Evolutionary conservation across 2,113 vertebrate species (phyloP).

Genomic region (Mystacornis crossleyi): DNA sequence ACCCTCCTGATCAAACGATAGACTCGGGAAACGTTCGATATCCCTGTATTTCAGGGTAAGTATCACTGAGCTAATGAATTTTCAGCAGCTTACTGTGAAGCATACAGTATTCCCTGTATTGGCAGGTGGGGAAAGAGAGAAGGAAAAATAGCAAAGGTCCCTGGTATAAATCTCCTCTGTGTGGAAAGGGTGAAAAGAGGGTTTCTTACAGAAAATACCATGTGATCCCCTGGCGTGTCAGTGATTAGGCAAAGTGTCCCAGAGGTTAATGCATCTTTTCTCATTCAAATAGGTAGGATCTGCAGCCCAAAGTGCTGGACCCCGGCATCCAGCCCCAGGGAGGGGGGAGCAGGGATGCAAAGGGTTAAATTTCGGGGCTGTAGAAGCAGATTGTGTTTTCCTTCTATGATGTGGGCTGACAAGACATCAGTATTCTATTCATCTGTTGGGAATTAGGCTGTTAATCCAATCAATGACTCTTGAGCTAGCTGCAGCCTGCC

Average conservation of each 20-base stretch:
- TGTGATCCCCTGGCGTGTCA: not conserved
- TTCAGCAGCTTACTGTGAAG: not conserved
- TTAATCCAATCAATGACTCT: constrained; percentile 97
- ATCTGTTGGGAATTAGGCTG: constrained; percentile 96
- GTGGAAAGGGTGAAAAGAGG: not conserved
- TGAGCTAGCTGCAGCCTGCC: constrained; percentile 89
- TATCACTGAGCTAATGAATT: not conserved
- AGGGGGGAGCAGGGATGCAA: not conserved
- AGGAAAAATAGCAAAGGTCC: not conserved
- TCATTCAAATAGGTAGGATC: not conserved
- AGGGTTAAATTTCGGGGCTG: constrained; percentile 79
- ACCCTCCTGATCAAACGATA: not conserved
- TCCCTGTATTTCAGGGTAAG: not conserved
- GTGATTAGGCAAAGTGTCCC: not conserved
- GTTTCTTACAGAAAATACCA: not conserved
- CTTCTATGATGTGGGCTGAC: constrained; percentile 84
- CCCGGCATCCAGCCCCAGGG: not conserved
- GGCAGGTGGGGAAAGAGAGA: not conserved
- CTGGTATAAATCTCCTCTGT: not conserved
- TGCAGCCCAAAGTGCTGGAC: not conserved
- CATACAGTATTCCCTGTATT: not conserved
- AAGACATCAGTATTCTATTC: constrained; percentile 94
- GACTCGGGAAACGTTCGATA: not conserved
- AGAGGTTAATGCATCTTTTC: not conserved
- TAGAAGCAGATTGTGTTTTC: constrained; percentile 85